Conservation (phyloP, 2,113 vertebrate genomes). For the Callipepla squamata region DNA sequence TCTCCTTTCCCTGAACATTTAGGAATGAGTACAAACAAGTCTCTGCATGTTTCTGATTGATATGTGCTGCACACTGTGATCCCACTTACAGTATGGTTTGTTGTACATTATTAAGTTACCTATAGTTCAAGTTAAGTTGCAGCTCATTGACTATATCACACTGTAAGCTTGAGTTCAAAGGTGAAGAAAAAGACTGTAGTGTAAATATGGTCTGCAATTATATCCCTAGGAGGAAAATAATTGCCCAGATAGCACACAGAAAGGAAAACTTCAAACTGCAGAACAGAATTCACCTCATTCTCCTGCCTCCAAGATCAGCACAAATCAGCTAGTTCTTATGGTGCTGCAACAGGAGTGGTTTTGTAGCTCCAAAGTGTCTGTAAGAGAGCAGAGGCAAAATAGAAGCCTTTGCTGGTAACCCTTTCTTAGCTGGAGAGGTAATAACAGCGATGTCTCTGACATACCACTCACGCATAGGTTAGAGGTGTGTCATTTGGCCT, state of each 20-base stretch:
- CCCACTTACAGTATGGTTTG: background rate
- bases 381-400: background rate
- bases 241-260: background rate
- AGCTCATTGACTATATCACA: background rate
- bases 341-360: background rate
- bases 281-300: background rate
- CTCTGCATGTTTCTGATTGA: background rate
- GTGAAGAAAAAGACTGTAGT: background rate
- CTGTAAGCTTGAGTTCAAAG: background rate
- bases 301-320: background rate
- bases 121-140: background rate
- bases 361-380: background rate
- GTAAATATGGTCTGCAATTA: background rate
- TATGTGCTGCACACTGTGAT: background rate
- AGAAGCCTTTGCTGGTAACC: background rate
- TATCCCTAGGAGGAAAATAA: background rate
- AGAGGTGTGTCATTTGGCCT: background rate
- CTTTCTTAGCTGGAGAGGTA: too few species aligned
- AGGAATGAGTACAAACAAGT: background rate
- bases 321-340: rapidly evolving
- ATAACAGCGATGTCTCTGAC: background rate
- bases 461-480: background rate
- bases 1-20: background rate
- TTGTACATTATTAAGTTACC: background rate
- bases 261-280: background rate